Conservation (phyloP, 2,113 vertebrate genomes). For the Lepus americanus region DNA sequence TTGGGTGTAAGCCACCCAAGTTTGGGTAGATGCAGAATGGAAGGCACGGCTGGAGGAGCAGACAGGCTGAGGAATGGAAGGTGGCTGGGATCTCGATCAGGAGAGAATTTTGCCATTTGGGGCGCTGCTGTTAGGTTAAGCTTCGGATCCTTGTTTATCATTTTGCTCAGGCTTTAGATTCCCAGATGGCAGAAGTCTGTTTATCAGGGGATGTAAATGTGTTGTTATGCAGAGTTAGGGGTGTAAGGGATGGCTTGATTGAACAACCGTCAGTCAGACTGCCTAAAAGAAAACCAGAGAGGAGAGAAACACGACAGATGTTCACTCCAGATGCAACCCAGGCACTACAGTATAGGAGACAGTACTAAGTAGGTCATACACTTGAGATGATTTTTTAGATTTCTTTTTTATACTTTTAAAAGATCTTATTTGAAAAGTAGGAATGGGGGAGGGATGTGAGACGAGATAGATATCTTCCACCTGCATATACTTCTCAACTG, state of each 20-base stretch:
- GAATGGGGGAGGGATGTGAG: too few species aligned
- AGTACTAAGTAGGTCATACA: neutral
- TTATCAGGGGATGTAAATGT: neutral
- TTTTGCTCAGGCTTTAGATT: neutral
- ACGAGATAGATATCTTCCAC: too few species aligned
- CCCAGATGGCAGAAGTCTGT: conserved; percentile 9
- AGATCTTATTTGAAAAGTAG: too few species aligned
- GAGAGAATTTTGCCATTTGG: neutral
- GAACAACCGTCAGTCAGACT: neutral
- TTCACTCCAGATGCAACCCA: neutral
- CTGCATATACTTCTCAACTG: too few species aligned
- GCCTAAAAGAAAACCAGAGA: neutral
- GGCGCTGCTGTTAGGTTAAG: neutral
- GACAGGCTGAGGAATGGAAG: neutral
- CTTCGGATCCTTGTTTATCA: neutral
- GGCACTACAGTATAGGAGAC: neutral
- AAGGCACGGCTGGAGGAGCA: conserved; percentile 26
- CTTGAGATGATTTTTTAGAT: neutral
- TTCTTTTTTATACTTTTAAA: too few species aligned
- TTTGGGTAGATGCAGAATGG: neutral
- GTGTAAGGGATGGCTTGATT: neutral
- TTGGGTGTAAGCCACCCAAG: neutral
- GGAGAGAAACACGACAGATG: neutral
- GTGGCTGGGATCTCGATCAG: neutral
- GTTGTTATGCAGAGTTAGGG: neutral